Percentiles rank a stretch among this genome's conserved stretches.
These are phyloP conservation scores for Sebastes trivittatus DNA, from an alignment of 2,797 vertebrate genomes.

Conservation along the genomic window DNA sequence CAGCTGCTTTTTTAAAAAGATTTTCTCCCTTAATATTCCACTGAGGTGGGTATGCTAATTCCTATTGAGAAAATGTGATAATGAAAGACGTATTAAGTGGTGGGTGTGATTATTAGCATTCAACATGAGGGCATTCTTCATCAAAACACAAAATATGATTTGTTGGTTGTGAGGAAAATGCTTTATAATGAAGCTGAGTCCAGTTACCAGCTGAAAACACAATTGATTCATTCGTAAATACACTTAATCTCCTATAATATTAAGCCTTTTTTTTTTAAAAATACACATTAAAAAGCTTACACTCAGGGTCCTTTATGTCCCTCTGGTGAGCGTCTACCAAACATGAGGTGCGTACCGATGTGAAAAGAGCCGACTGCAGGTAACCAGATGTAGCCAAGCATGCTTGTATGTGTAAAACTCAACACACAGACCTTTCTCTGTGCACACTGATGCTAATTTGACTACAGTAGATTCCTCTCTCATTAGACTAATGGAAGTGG, in stretches of 20 bases:
- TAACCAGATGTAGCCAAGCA: conserved; percentile 15
- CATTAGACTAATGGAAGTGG: conserved; percentile 40
- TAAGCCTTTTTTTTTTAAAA: not conserved
- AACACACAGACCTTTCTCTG: not conserved
- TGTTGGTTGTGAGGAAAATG: not conserved
- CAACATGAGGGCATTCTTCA: not conserved
- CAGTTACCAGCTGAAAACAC: not conserved
- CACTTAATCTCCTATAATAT: conserved; percentile 2
- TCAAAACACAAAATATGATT: not conserved
- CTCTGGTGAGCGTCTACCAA: not conserved
- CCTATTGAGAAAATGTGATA: not conserved
- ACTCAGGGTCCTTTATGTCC: not conserved
- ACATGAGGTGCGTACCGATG: not conserved
- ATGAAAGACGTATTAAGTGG: conserved; percentile 3
- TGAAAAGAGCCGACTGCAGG: not conserved
- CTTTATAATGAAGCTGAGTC: not conserved
- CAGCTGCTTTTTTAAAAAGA: not conserved
- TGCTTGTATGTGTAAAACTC: conserved; percentile 9
- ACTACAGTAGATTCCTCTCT: conserved; percentile 31
- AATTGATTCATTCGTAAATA: not conserved
- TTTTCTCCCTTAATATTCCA: not conserved
- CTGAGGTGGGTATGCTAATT: not conserved
- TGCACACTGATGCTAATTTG: conserved; percentile 31
- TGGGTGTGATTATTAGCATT: not conserved
- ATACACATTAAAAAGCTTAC: not conserved